phyloP scores from a whole-genome alignment of 2,888 invertebrate species.

The Leucophora obtusa region DNA sequence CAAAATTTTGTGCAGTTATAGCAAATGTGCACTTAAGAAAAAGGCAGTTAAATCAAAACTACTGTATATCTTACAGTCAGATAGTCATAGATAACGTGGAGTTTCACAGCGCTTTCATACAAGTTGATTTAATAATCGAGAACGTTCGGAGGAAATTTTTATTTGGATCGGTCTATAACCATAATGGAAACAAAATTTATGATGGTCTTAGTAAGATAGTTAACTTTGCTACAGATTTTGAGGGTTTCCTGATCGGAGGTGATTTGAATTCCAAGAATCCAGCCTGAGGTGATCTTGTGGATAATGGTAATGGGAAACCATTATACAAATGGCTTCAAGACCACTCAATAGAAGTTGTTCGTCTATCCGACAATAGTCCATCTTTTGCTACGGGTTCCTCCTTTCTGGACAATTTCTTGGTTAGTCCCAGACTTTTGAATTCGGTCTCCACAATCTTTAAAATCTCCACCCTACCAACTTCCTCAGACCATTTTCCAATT shows the following conservation, averaged over 20 bases:
- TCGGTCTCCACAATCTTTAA: too few species aligned
- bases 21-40: too few species aligned
- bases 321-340: background rate
- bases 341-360: background rate
- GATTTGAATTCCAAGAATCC: background rate
- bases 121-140: background rate
- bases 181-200: background rate
- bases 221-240: background rate
- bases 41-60: too few species aligned
- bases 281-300: background rate
- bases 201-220: background rate
- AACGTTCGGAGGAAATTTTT: background rate
- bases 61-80: background rate
- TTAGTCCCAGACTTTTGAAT: too few species aligned
- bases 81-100: background rate
- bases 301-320: background rate
- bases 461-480: background rate
- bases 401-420: background rate
- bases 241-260: background rate
- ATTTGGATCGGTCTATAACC: conserved; percentile 4
- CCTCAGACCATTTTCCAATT: conserved; percentile 3
- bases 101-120: background rate
- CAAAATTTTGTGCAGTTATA: too few species aligned
- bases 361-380: background rate
- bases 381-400: background rate